These are phyloP conservation scores for Centroberyx gerrardi DNA, from an alignment of 2,797 vertebrate species.

Conservation along the genomic window DNA sequence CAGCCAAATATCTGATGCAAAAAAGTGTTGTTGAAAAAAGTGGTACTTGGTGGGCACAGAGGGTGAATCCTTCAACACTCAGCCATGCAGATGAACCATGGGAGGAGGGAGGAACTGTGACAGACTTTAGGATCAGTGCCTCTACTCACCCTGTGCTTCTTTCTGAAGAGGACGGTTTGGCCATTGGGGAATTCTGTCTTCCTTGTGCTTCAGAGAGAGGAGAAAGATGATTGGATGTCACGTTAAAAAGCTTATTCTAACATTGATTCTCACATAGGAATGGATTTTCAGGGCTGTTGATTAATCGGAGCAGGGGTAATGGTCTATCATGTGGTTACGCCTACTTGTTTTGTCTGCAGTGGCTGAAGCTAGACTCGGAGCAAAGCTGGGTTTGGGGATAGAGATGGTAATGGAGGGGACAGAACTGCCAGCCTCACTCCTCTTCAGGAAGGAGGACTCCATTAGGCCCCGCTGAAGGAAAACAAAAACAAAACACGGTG, in stretches of 20 bases:
- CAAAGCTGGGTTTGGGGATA: conserved; percentile 77
- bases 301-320: not conserved
- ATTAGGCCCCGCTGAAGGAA: conserved; percentile 74
- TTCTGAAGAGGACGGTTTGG: conserved; percentile 83
- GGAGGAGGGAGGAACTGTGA: not conserved
- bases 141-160: conserved; percentile 78
- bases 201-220: conserved; percentile 70
- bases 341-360: conserved; percentile 69
- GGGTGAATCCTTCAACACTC: too few relatives aligned
- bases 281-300: not conserved
- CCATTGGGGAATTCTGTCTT: conserved; percentile 79
- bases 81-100: too few relatives aligned
- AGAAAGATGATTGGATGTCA: not conserved
- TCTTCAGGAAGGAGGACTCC: conserved; percentile 79
- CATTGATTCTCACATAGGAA: not conserved
- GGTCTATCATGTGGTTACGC: conserved; percentile 59
- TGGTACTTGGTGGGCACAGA: too few relatives aligned
- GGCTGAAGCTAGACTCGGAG: conserved; percentile 48
- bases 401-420: conserved; percentile 77
- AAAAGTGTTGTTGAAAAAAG: too few relatives aligned
- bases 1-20: too few relatives aligned
- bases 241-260: not conserved
- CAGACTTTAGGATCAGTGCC: not conserved
- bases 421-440: conserved; percentile 70
- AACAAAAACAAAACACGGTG: not conserved